These are phyloP conservation scores for Dione vanillae DNA, from an alignment of 2,888 invertebrate genomes.

Conservation along the genomic window DNA sequence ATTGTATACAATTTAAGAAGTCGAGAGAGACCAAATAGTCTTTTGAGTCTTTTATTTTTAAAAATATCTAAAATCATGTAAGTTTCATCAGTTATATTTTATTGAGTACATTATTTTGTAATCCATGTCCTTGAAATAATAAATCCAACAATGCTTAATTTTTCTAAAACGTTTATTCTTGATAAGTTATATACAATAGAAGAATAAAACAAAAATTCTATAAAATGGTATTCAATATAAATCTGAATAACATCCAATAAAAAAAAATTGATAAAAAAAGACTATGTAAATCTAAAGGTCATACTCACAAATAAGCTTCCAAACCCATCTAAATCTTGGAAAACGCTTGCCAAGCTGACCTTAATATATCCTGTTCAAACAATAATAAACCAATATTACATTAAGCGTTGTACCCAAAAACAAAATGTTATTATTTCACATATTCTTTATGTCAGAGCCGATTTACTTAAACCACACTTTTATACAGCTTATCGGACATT, in stretches of 20 bases:
- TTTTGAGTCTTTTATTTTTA: too few relatives aligned
- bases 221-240: slow-evolving; percentile 5
- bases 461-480: slow-evolving; percentile 26
- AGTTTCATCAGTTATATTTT: too few relatives aligned
- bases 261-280: slow-evolving; percentile 9
- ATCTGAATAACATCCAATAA: slow-evolving; percentile 9
- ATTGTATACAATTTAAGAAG: too few relatives aligned
- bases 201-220: too few relatives aligned
- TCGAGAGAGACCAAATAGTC: too few relatives aligned
- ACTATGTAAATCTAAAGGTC: slow-evolving; percentile 17
- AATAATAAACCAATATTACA: slow-evolving; percentile 61
- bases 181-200: too few relatives aligned
- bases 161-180: background rate
- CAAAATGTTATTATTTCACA: slow-evolving; percentile 34
- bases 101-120: too few relatives aligned
- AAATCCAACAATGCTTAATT: too few relatives aligned
- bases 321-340: slow-evolving; percentile 54
- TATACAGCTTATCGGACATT: slow-evolving; percentile 17
- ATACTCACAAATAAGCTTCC: slow-evolving; percentile 42
- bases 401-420: slow-evolving; percentile 34
- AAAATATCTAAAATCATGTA: too few relatives aligned
- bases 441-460: slow-evolving; percentile 29
- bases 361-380: slow-evolving; percentile 65
- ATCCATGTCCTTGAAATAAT: too few relatives aligned
- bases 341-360: slow-evolving; percentile 54